A percentile compares a stretch with the other conserved stretches of the same genome.
These are phyloP conservation scores for Drosophila subpulchrella DNA, from an alignment of 1,140 invertebrate species.

Conservation along the genomic window DNA sequence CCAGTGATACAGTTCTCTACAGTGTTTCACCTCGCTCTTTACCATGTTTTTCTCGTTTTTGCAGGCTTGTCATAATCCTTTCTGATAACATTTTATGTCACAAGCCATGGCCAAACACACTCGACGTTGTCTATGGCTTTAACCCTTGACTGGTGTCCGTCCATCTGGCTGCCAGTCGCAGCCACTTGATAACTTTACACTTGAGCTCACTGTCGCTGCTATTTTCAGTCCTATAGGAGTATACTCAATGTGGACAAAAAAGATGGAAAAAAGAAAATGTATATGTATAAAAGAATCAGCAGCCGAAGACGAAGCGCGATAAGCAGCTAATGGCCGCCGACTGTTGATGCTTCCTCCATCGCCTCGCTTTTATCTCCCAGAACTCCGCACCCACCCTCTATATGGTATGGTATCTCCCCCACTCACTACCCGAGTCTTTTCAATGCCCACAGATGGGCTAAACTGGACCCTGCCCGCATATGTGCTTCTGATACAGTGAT, in stretches of 20 bases:
- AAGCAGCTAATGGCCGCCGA: conserved; percentile 79
- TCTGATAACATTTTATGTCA: conserved; percentile 81
- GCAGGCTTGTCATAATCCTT: conserved; percentile 75
- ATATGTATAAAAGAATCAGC: conserved; percentile 43
- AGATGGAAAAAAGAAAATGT: conserved; percentile 12
- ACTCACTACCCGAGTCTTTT: conserved; percentile 32
- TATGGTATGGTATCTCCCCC: background rate
- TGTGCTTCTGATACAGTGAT: conserved; percentile 38
- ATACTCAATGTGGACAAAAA: conserved; percentile 42
- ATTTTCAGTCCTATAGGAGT: conserved; percentile 15
- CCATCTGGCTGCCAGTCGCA: conserved; percentile 48
- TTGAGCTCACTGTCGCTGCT: conserved; percentile 41
- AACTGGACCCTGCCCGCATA: conserved; percentile 54
- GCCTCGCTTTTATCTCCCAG: conserved; percentile 24
- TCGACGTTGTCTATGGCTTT: conserved; percentile 75
- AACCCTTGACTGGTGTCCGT: conserved; percentile 63
- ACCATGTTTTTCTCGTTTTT: conserved; percentile 12
- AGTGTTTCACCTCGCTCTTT: conserved; percentile 11
- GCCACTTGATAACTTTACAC: conserved; percentile 79
- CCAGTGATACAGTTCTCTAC: conserved; percentile 61
- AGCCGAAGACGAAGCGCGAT: conserved; percentile 61
- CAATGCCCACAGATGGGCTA: conserved; percentile 29
- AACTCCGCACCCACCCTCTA: background rate
- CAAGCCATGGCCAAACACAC: conserved; percentile 78
- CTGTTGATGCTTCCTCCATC: conserved; percentile 47